Conservation (phyloP, 2,113 vertebrate genomes). For the Halcyon senegalensis region DNA sequence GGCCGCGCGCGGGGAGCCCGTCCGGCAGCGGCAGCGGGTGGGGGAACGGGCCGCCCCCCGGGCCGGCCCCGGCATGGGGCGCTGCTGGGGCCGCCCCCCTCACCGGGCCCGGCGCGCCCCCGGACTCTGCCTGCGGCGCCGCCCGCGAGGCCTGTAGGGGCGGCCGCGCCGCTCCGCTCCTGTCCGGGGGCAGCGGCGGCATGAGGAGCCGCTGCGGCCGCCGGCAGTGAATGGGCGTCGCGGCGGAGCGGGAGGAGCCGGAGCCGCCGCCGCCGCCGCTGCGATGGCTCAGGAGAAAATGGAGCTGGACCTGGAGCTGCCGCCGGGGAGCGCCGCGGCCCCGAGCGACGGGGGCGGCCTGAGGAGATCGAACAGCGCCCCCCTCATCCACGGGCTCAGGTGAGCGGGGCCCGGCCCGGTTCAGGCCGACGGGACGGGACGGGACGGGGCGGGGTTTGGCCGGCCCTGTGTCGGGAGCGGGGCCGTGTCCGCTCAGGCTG, state of each 20-base stretch:
- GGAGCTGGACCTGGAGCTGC: constrained; percentile 80
- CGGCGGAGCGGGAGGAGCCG: not conserved
- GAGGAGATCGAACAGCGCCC: constrained; percentile 77
- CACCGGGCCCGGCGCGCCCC: not conserved
- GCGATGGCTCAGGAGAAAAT: constrained; percentile 84
- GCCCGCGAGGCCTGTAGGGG: constrained; percentile 68
- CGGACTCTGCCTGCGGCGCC: not conserved
- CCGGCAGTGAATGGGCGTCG: not conserved
- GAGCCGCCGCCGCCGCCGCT: constrained; percentile 34
- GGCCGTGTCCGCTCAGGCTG: not conserved
- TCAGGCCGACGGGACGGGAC: not conserved
- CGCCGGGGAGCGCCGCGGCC: constrained; percentile 67
- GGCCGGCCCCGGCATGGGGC: not conserved
- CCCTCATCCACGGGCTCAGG: constrained; percentile 90
- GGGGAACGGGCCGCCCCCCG: not conserved
- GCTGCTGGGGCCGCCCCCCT: not conserved
- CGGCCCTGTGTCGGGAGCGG: too few relatives aligned
- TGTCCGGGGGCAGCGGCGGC: constrained; percentile 5
- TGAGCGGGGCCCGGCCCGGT: not conserved
- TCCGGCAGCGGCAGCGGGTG: not conserved
- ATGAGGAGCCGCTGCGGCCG: not conserved
- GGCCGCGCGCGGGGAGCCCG: too few relatives aligned
- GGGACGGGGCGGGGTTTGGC: not conserved
- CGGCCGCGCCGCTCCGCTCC: constrained; percentile 46
- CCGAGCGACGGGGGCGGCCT: constrained; percentile 62